These are phyloP conservation scores for Melinopterus prodromus DNA, from an alignment of 2,888 invertebrate genomes.

Conservation along the genomic window DNA sequence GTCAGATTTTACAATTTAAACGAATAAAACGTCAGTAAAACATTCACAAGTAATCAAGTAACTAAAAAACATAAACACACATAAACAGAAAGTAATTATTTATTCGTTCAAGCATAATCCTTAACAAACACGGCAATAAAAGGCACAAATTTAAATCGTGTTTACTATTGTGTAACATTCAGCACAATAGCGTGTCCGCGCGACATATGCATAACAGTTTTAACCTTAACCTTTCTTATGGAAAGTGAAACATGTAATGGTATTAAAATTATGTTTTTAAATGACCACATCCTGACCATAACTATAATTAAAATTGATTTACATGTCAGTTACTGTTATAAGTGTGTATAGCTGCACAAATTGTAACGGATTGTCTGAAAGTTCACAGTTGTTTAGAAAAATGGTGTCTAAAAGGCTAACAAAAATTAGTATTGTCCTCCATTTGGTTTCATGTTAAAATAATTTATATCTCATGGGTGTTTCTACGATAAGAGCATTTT, in stretches of 20 bases:
- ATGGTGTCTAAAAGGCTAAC: no score
- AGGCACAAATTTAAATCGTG: neutral
- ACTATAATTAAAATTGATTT: neutral
- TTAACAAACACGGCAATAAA: neutral
- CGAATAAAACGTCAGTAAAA: neutral
- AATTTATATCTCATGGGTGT: no score
- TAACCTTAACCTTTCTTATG: constrained; percentile 4
- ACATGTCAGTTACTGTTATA: neutral
- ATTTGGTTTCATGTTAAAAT: no score
- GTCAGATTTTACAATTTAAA: no score
- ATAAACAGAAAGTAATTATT: neutral
- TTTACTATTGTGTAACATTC: neutral
- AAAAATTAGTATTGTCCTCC: no score
- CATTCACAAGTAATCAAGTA: neutral
- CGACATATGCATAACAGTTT: neutral
- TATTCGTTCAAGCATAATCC: neutral
- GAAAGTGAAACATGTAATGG: neutral
- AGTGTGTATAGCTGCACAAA: no score
- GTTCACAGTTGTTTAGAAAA: no score
- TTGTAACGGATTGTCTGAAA: no score
- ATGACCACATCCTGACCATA: neutral
- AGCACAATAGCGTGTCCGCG: neutral
- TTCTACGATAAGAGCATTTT: no score
- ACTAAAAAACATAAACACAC: neutral
- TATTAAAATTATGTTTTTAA: neutral